phyloP scores from a whole-genome alignment of 1,140 invertebrate genomes.

The Eriocheir sinensis region DNA sequence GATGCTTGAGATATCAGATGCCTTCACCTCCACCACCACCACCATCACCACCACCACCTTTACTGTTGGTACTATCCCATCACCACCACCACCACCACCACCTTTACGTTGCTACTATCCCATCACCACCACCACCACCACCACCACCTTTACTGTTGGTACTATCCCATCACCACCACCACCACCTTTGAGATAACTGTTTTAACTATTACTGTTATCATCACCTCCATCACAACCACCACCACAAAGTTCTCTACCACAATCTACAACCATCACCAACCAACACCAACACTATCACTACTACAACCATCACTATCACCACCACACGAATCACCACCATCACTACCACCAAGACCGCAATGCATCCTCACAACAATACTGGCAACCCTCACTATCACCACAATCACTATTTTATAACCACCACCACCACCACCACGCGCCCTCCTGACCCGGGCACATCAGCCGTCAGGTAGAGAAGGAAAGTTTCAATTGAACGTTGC shows the following conservation, averaged over 20 bases:
- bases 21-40: too few relatives aligned
- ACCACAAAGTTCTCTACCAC: neutral
- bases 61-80: too few relatives aligned
- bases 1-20: too few relatives aligned
- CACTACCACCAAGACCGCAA: neutral
- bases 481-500: neutral
- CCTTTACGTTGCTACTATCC: neutral
- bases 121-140: neutral
- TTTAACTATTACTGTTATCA: too few relatives aligned
- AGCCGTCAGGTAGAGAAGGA: neutral
- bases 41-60: too few relatives aligned
- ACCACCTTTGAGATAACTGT: too few relatives aligned
- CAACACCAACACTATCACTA: too few relatives aligned
- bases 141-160: neutral
- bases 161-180: neutral
- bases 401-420: constrained; percentile 18
- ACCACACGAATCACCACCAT: neutral
- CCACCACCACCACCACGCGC: neutral
- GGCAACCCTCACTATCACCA: neutral
- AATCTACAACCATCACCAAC: neutral
- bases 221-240: neutral
- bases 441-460: neutral
- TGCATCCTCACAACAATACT: neutral
- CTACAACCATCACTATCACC: neutral
- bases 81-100: neutral